phyloP scores from a whole-genome alignment of 1,140 invertebrate genomes.

The Oryzaephilus surinamensis region DNA sequence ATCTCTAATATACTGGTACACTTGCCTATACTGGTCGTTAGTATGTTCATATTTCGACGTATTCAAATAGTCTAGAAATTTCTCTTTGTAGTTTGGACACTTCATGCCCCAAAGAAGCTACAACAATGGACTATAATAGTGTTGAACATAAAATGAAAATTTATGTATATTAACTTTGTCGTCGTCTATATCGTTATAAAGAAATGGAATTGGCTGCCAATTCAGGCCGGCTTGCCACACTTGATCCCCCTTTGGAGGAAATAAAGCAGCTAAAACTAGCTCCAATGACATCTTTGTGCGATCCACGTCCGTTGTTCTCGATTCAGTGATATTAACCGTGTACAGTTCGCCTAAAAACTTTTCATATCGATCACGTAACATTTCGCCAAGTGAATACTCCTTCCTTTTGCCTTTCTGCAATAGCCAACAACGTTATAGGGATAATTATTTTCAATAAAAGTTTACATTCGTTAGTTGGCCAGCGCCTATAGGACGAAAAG shows the following conservation, averaged over 20 bases:
- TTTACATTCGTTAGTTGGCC: too few species aligned
- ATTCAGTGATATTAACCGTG: conserved; percentile 33
- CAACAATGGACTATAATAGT: conserved; percentile 1
- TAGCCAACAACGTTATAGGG: too few species aligned
- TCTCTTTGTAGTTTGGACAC: conserved; percentile 1
- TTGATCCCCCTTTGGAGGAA: conserved; percentile 9
- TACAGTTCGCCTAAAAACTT: conserved; percentile 47
- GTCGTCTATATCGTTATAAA: background rate
- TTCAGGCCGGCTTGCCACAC: conserved; percentile 4
- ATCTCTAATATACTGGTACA: conserved; percentile 4
- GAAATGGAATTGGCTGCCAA: conserved; percentile 7
- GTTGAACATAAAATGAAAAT: background rate
- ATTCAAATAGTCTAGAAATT: background rate
- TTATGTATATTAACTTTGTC: conserved; percentile 1
- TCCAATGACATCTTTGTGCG: conserved; percentile 14
- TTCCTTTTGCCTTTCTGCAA: too few species aligned
- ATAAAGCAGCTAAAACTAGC: conserved; percentile 13
- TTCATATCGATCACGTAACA: conserved; percentile 46
- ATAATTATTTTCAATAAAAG: too few species aligned
- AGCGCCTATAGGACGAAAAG: too few species aligned
- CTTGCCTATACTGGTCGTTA: background rate
- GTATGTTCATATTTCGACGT: background rate
- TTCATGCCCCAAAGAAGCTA: conserved; percentile 1
- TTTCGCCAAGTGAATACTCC: too few species aligned
- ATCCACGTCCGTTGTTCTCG: conserved; percentile 5